phyloP scores from a whole-genome alignment of 2,888 invertebrate species.

The Terebella lapidaria region DNA sequence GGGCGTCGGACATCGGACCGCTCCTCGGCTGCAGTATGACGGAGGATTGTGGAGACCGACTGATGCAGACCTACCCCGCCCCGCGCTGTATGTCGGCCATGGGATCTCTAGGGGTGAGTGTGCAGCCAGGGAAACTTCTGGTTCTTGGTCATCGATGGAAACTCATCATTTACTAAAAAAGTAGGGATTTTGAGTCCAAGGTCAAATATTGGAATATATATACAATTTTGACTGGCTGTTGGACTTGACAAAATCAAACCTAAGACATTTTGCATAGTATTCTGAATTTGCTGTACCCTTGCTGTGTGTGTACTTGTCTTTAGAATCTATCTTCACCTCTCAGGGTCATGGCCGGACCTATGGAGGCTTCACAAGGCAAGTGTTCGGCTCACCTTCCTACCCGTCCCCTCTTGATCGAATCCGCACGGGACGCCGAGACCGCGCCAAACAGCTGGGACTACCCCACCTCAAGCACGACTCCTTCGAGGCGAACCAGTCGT shows the following conservation, averaged over 20 bases:
- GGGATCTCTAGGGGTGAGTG: not conserved
- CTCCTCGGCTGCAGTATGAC: not conserved
- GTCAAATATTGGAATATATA: too few relatives aligned
- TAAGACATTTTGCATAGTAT: too few relatives aligned
- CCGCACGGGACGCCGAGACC: slow-evolving; percentile 35
- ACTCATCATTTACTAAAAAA: too few relatives aligned
- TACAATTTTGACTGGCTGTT: too few relatives aligned
- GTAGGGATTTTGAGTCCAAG: too few relatives aligned
- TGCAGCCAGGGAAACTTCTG: not conserved
- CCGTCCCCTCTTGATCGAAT: slow-evolving; percentile 48
- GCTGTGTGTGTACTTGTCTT: too few relatives aligned
- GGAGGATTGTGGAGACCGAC: not conserved
- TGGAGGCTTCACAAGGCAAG: not conserved
- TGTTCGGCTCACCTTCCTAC: slow-evolving; percentile 41
- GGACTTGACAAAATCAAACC: too few relatives aligned
- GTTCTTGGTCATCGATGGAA: too few relatives aligned
- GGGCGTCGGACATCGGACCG: not conserved
- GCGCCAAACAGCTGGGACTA: slow-evolving; percentile 40
- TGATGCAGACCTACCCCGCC: not conserved
- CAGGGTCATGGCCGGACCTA: not conserved
- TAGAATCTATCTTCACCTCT: too few relatives aligned
- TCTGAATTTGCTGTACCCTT: too few relatives aligned
- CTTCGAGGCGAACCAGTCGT: slow-evolving; percentile 65
- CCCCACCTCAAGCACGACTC: slow-evolving; percentile 43
- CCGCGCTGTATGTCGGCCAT: not conserved